Evolutionary conservation across 2,797 vertebrate genomes (phyloP).

Genomic region (Helicolenus hilgendorfi): DNA sequence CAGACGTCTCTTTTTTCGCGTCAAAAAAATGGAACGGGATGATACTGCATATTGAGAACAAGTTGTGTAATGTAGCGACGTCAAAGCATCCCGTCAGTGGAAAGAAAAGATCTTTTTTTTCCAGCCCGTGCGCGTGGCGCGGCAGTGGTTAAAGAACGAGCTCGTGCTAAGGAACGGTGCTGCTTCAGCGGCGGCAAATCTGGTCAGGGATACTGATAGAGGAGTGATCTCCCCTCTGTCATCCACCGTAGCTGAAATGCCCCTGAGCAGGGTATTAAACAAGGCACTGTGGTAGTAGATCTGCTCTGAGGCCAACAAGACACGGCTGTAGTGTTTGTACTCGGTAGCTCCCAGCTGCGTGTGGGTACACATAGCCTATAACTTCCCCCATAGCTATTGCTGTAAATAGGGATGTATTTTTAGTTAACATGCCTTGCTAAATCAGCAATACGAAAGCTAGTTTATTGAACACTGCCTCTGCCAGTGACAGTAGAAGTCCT

Average conservation of each 20-base stretch:
- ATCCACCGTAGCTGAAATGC: slow-evolving; percentile 57
- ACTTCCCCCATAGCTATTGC: slow-evolving; percentile 37
- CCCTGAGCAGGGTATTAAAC: slow-evolving; percentile 69
- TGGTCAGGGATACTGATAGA: slow-evolving; percentile 41
- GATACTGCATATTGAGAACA: slow-evolving; percentile 16
- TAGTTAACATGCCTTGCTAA: slow-evolving; percentile 64
- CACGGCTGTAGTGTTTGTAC: slow-evolving; percentile 59
- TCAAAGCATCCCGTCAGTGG: slow-evolving; percentile 1
- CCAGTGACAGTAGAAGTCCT: slow-evolving; percentile 38
- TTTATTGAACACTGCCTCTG: slow-evolving; percentile 57
- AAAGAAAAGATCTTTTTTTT: background rate
- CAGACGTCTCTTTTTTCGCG: slow-evolving; percentile 41
- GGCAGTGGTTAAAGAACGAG: slow-evolving; percentile 10
- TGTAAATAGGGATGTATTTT: slow-evolving; percentile 71
- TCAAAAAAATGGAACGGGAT: slow-evolving; percentile 7
- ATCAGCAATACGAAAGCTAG: slow-evolving; percentile 49
- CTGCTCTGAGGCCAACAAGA: slow-evolving; percentile 68
- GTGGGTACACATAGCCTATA: slow-evolving; percentile 55
- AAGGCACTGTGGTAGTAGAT: slow-evolving; percentile 54
- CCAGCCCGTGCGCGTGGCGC: background rate
- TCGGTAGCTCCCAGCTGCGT: slow-evolving; percentile 56
- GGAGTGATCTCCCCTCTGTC: slow-evolving; percentile 55
- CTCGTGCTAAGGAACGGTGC: slow-evolving; percentile 16
- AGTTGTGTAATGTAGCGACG: background rate
- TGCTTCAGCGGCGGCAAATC: slow-evolving; percentile 30